These are phyloP conservation scores for Anguilla marmorata DNA, from an alignment of 2,797 vertebrate species.

Conservation along the genomic window DNA sequence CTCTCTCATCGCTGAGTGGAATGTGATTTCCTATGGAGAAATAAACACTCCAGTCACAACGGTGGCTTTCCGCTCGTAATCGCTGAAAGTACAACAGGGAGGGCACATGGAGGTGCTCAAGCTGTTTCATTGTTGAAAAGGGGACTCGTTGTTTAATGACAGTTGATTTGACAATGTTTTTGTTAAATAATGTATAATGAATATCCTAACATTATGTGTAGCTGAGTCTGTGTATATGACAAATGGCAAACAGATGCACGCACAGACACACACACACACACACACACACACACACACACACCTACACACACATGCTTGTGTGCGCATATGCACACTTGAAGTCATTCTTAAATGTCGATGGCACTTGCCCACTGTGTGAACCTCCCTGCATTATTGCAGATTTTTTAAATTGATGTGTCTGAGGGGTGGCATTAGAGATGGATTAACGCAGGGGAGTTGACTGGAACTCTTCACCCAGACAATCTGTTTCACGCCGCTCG, in stretches of 20 bases:
- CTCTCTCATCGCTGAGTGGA: too few species aligned
- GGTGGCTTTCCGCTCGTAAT: too few species aligned
- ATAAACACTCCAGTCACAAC: too few species aligned
- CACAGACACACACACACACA: background rate
- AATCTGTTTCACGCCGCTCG: constrained; percentile 27
- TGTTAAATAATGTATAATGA: background rate
- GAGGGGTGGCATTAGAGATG: constrained; percentile 28
- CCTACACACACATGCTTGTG: background rate
- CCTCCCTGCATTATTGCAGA: background rate
- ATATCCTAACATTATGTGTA: background rate
- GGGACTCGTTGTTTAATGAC: too few species aligned
- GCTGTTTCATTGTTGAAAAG: too few species aligned
- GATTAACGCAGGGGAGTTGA: constrained; percentile 34
- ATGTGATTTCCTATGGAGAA: too few species aligned
- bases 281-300: background rate
- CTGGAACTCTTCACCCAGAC: constrained; percentile 37
- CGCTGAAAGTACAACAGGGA: too few species aligned
- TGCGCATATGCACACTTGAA: background rate
- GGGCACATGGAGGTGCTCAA: too few species aligned
- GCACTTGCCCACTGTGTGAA: constrained; percentile 12
- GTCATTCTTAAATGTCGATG: constrained; percentile 34
- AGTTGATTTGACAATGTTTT: background rate
- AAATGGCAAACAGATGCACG: background rate
- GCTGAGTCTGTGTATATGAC: background rate
- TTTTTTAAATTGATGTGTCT: constrained; percentile 31